Conservation (phyloP, 2,797 vertebrate species). For the Rhynchonycteris naso region DNA sequence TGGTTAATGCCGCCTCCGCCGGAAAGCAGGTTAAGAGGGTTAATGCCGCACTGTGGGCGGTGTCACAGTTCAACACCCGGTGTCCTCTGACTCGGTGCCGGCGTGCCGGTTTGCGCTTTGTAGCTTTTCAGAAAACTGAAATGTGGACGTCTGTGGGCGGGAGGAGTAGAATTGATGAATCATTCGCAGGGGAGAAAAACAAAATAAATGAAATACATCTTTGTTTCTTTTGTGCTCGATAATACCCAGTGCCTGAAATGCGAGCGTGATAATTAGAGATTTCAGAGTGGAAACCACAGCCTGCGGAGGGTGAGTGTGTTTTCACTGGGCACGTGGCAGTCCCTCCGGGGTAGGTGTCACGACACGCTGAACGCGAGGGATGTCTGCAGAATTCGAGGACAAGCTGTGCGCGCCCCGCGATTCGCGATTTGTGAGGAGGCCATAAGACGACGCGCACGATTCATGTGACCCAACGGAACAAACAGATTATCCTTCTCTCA, state of each 20-base stretch:
- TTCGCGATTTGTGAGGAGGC: not conserved
- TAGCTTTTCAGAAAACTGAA: conserved; percentile 54
- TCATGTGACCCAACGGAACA: not conserved
- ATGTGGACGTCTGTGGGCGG: conserved; percentile 61
- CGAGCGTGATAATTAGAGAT: conserved; percentile 81
- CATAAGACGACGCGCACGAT: not conserved
- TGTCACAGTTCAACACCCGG: conserved; percentile 23
- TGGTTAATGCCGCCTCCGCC: conserved; percentile 73
- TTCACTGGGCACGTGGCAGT: conserved; percentile 50
- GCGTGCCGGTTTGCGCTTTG: conserved; percentile 41
- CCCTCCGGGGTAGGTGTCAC: conserved; percentile 46
- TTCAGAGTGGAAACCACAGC: conserved; percentile 69
- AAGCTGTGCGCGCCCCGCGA: not conserved
- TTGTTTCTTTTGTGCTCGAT: conserved; percentile 74
- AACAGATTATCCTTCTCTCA: not conserved
- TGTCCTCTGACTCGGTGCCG: conserved; percentile 62
- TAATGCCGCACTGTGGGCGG: conserved; percentile 69
- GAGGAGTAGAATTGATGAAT: conserved; percentile 69
- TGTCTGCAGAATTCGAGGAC: conserved; percentile 47
- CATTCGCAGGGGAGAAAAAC: conserved; percentile 42
- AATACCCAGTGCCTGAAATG: conserved; percentile 62
- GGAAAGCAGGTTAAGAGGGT: conserved; percentile 81
- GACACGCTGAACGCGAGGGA: not conserved
- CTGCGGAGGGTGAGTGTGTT: conserved; percentile 6
- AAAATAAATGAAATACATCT: conserved; percentile 82